These are phyloP conservation scores for Myotis vivesi DNA, from an alignment of 2,797 vertebrate genomes.

Conservation along the genomic window DNA sequence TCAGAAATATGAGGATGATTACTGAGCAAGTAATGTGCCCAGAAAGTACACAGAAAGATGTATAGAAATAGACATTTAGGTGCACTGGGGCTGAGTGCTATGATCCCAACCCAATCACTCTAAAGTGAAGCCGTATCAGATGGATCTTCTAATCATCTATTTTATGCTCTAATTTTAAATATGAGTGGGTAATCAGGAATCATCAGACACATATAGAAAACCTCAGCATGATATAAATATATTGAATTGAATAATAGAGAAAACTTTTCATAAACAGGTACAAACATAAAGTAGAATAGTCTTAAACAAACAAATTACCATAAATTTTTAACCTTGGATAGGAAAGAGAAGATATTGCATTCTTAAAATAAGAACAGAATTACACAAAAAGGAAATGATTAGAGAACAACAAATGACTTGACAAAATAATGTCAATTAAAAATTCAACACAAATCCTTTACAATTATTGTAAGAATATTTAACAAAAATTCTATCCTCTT, in stretches of 20 bases:
- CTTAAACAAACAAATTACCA: background rate
- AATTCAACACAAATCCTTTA: background rate
- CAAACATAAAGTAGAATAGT: background rate
- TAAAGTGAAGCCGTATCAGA: background rate
- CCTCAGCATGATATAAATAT: background rate
- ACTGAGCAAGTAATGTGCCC: background rate
- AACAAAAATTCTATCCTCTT: background rate
- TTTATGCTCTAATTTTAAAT: background rate
- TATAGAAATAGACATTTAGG: background rate
- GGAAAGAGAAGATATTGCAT: background rate
- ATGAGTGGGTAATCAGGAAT: background rate
- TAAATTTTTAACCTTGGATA: background rate
- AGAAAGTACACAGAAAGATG: background rate
- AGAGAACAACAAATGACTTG: background rate
- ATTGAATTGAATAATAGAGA: background rate
- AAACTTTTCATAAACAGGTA: background rate
- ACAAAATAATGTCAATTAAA: background rate
- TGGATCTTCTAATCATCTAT: background rate
- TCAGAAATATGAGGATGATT: background rate
- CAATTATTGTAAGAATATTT: background rate
- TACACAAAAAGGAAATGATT: background rate
- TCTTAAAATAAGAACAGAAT: background rate
- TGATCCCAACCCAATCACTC: background rate
- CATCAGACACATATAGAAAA: background rate
- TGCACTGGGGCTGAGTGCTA: background rate